Conservation (phyloP, 2,888 invertebrate genomes). For the Monoplex corrugatus region DNA sequence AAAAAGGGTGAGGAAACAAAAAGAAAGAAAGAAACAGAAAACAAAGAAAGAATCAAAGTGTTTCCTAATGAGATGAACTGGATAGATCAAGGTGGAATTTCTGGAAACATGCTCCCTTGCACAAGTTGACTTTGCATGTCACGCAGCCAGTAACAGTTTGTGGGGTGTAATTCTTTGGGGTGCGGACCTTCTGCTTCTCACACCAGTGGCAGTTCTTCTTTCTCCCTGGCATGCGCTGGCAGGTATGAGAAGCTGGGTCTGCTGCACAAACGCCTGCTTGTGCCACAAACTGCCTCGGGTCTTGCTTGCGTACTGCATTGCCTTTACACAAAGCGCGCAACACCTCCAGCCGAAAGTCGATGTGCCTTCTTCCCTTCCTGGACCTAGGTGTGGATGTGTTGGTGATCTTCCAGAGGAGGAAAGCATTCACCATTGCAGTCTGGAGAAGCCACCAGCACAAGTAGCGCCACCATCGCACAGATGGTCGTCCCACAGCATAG, state of each 20-base stretch:
- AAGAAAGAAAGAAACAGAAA: not conserved
- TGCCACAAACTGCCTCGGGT: not conserved
- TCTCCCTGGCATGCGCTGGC: not conserved
- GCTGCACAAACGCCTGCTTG: not conserved
- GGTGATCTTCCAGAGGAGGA: constrained; percentile 10
- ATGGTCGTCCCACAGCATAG: constrained; percentile 48
- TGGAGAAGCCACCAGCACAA: constrained; percentile 49
- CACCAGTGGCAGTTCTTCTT: constrained; percentile 10
- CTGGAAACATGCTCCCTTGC: not conserved
- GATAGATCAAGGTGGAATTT: not conserved
- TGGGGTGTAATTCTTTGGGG: not conserved
- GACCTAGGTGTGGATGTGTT: not conserved
- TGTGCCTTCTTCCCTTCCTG: not conserved
- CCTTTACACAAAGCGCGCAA: not conserved
- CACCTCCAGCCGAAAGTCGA: not conserved
- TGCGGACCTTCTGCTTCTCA: constrained; percentile 11
- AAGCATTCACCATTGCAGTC: constrained; percentile 41
- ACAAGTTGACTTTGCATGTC: not conserved
- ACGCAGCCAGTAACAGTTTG: not conserved
- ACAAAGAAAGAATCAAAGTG: not conserved
- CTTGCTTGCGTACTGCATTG: not conserved
- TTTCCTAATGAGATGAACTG: not conserved
- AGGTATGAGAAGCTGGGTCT: not conserved
- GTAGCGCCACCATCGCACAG: constrained; percentile 56
- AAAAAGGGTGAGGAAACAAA: no score